Conservation (phyloP, 1,140 invertebrate species). For the Mylabris phalerata region DNA sequence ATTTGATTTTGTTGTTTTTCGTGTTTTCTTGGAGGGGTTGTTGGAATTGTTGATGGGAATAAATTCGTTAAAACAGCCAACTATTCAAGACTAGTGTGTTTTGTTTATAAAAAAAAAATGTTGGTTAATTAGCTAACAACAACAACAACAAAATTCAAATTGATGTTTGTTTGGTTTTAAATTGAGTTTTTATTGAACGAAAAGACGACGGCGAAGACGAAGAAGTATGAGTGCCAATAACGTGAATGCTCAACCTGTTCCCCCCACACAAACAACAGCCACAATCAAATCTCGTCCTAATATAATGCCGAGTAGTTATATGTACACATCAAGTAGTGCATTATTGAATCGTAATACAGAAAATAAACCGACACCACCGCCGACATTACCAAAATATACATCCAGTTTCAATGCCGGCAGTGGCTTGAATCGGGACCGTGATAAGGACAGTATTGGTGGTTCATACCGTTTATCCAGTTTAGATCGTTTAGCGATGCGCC, state of each 20-base stretch:
- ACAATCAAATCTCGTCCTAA: slow-evolving; percentile 42
- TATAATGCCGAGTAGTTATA: slow-evolving; percentile 43
- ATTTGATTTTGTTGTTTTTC: no score
- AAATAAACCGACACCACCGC: slow-evolving; percentile 49
- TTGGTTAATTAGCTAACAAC: no score
- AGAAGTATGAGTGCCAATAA: slow-evolving; percentile 41
- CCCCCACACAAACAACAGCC: slow-evolving; percentile 38
- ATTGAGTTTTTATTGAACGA: background rate
- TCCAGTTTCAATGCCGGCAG: slow-evolving; percentile 52
- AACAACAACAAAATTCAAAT: no score
- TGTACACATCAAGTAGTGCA: slow-evolving; percentile 42
- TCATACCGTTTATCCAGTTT: slow-evolving; percentile 56
- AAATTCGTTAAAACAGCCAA: no score
- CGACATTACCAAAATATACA: slow-evolving; percentile 55
- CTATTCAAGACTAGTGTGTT: no score
- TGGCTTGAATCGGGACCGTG: slow-evolving; percentile 42
- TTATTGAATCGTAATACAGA: slow-evolving; percentile 39
- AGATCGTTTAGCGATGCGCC: slow-evolving; percentile 56
- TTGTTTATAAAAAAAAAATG: no score
- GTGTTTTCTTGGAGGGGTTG: no score
- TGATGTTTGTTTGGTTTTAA: no score
- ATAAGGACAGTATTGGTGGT: slow-evolving; percentile 49
- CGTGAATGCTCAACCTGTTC: slow-evolving; percentile 36
- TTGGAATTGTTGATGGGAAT: no score
- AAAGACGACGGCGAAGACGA: background rate